Base-by-base conservation (phyloP, 2,888 invertebrate species). In the Cryptus viduatorius region DNA sequence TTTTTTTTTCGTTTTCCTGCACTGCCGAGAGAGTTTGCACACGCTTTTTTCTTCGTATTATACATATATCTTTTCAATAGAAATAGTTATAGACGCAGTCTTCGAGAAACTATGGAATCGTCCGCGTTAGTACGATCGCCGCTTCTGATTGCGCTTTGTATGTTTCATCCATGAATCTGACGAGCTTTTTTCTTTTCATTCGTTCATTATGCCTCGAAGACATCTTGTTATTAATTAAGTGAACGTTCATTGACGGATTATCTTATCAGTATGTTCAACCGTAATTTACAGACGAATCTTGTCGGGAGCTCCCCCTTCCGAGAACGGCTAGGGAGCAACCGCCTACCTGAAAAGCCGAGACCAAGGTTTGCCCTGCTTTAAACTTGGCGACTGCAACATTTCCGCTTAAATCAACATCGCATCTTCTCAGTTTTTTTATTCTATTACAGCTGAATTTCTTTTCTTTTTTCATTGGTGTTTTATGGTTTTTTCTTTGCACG, bases 291-390 rank as follows among this genome's bases (percentile, higher is more conserved):
- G 95, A 95, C 94, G 90, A 95, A 94, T 90, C 94, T 94, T 90
- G 95, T 94, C 80, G 94, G 95, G 85, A 97, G 96, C 94, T 98
- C 97, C 89, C 97, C 98, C 90, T 98, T 98, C 95, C 95, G 98
- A 93, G 98, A 98, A 94, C 96, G 98, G 87, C 95, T 98, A 88
- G 98, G 98, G 93, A 98, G 98, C 95, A 98, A 97, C 93, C 96
- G 98, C 84, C 95, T 98, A 91, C 96, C 97, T 88, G 98, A 98
- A 94, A 95, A 96, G 91, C 95, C 95, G 84, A 95, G 98, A 93
- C 97, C 98, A 94, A 97, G 98, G 97, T 97, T 96, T 94, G 96
- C 93, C 94, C 53, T 42, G 77, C 82, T 85, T 71, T 68, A 79
- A 79, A 72, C 87, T 83, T 83, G 73, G 73, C 69, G 68, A 86